Percentiles rank a stretch among this genome's conserved stretches.
These are phyloP conservation scores for Porites rus DNA, from an alignment of 92 coral and sea anemone genomes.

Conservation along the genomic window DNA sequence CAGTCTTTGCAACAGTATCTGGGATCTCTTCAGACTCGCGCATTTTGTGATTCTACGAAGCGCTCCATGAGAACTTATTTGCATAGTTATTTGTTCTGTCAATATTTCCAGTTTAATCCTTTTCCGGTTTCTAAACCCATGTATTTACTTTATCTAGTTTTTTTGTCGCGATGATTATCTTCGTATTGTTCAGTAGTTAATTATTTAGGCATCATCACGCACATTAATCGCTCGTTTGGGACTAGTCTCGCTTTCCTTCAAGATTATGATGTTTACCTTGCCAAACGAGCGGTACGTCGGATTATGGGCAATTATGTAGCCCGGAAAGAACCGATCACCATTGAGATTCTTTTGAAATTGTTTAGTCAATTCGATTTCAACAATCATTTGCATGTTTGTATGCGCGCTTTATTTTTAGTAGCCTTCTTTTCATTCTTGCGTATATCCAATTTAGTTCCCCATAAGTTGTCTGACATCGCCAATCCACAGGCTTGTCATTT, in stretches of 20 bases:
- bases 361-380: too few relatives aligned
- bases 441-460: slow-evolving; percentile 40
- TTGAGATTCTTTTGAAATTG: too few relatives aligned
- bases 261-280: too few relatives aligned
- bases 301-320: slow-evolving; percentile 39
- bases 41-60: slow-evolving; percentile 67
- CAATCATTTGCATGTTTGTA: too few relatives aligned
- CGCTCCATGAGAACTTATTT: slow-evolving; percentile 51
- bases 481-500: slow-evolving; percentile 21
- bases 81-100: slow-evolving; percentile 53
- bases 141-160: slow-evolving; percentile 44
- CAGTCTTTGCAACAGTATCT: slow-evolving; percentile 28
- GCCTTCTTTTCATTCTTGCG: too few relatives aligned
- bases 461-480: slow-evolving; percentile 27
- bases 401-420: too few relatives aligned
- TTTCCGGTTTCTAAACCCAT: slow-evolving; percentile 13
- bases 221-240: slow-evolving; percentile 35
- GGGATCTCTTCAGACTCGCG: slow-evolving; percentile 26
- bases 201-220: slow-evolving; percentile 53
- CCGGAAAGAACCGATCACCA: too few relatives aligned
- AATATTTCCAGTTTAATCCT: slow-evolving; percentile 40
- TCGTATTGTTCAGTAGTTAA: slow-evolving; percentile 50
- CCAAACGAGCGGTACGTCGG: slow-evolving; percentile 8
- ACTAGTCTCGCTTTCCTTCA: slow-evolving; percentile 31
- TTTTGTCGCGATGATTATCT: slow-evolving; percentile 42